These are phyloP conservation scores for Siniperca scherzeri DNA, from an alignment of 2,797 vertebrate genomes.

Conservation along the genomic window DNA sequence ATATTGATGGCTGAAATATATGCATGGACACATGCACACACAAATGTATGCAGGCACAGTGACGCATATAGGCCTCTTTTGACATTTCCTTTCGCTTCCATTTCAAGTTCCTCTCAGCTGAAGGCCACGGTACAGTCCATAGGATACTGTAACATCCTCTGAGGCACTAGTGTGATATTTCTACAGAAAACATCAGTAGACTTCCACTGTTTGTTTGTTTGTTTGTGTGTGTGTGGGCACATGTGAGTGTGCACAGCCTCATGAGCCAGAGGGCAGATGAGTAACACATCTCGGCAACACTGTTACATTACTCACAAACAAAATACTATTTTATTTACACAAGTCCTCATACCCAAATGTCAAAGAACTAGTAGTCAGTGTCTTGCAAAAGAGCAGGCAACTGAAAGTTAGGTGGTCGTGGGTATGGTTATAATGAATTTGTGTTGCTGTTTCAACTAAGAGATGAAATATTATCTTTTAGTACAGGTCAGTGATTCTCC, in stretches of 20 bases:
- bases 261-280: conserved; percentile 37
- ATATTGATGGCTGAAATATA: conserved; percentile 11
- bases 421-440: not conserved
- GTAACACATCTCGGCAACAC: conserved; percentile 39
- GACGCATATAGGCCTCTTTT: conserved; percentile 18
- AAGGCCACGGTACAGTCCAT: not conserved
- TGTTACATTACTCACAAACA: conserved; percentile 22
- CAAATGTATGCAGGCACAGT: not conserved
- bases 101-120: conserved; percentile 18
- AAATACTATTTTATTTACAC: conserved; percentile 37
- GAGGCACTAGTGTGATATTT: conserved; percentile 5
- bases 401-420: not conserved
- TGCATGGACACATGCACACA: not conserved
- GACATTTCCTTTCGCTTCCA: conserved; percentile 19
- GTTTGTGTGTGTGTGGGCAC: conserved; percentile 30
- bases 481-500: not conserved
- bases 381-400: not conserved
- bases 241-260: conserved; percentile 1
- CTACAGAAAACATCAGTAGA: conserved; percentile 23
- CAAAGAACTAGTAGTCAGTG: not conserved
- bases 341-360: conserved; percentile 10
- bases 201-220: conserved; percentile 17
- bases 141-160: conserved; percentile 2
- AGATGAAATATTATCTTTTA: conserved; percentile 7
- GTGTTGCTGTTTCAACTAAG: not conserved